Percentiles rank a stretch among this genome's conserved stretches.
phyloP scores from a whole-genome alignment of 2,888 invertebrate species.

The Thysanoteuthis rhombus region DNA sequence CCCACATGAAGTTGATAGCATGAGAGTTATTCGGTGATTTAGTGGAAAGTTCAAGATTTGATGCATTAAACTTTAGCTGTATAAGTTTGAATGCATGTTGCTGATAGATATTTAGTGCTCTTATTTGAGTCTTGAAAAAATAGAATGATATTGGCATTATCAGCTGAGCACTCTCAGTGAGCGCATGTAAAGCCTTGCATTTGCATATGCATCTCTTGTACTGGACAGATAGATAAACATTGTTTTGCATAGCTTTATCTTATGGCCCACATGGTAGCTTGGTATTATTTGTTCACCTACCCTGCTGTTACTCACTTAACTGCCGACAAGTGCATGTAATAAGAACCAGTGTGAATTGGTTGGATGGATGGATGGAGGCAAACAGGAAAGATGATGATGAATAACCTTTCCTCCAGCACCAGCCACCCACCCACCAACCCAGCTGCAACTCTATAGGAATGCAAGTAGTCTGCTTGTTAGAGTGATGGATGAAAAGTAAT shows the following conservation, averaged over 20 bases:
- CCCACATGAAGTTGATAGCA: too few relatives aligned
- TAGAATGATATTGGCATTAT: too few relatives aligned
- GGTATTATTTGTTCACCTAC: background rate
- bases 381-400: background rate
- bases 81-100: too few relatives aligned
- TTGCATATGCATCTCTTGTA: background rate
- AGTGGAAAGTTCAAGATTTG: too few relatives aligned
- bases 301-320: background rate
- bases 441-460: background rate
- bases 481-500: conserved; percentile 12
- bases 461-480: conserved; percentile 12
- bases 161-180: background rate
- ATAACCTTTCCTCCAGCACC: background rate
- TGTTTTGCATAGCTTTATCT: background rate
- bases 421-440: background rate
- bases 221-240: background rate
- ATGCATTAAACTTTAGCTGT: too few relatives aligned
- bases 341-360: background rate
- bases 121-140: too few relatives aligned
- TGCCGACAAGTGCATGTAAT: background rate
- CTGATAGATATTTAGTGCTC: too few relatives aligned
- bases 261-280: background rate
- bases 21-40: too few relatives aligned
- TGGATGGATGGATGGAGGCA: background rate
- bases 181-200: background rate